Evolutionary conservation across 2,888 invertebrate species (phyloP).

Genomic region (Cerastis leucographa): DNA sequence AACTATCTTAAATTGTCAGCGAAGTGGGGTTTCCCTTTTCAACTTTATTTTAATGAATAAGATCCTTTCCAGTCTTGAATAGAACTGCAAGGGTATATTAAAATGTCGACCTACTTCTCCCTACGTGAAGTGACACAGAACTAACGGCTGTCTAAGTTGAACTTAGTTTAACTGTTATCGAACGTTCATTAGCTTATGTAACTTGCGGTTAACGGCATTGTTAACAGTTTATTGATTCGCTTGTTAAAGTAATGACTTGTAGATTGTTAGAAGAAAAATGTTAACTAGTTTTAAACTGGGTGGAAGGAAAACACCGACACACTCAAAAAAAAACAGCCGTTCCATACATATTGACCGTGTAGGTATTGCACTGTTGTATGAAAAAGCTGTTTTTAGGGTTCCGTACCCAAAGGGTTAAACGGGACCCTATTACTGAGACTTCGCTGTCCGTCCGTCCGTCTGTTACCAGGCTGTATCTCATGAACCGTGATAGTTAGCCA

Average conservation of each 20-base stretch:
- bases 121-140: background rate
- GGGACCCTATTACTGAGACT: too few relatives aligned
- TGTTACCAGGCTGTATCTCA: too few relatives aligned
- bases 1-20: background rate
- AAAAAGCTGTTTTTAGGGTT: too few relatives aligned
- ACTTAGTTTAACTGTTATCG: slow-evolving; percentile 26
- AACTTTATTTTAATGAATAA: slow-evolving; percentile 41
- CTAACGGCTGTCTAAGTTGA: slow-evolving; percentile 20
- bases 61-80: background rate
- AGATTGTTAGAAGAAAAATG: background rate
- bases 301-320: too few relatives aligned
- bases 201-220: slow-evolving; percentile 19
- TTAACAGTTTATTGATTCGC: slow-evolving; percentile 11
- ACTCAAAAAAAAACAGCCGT: too few relatives aligned
- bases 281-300: background rate
- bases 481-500: too few relatives aligned
- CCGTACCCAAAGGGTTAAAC: too few relatives aligned
- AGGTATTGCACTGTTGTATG: too few relatives aligned
- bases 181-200: slow-evolving; percentile 24
- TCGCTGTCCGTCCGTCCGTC: too few relatives aligned
- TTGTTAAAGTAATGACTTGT: background rate
- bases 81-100: slow-evolving; percentile 24
- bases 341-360: too few relatives aligned
- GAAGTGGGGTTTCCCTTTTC: background rate
- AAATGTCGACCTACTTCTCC: slow-evolving; percentile 32